A percentile compares a stretch with the other conserved stretches of the same genome.
phyloP scores from a whole-genome alignment of 1,140 invertebrate species.

The Caenorhabditis tropicalis region DNA sequence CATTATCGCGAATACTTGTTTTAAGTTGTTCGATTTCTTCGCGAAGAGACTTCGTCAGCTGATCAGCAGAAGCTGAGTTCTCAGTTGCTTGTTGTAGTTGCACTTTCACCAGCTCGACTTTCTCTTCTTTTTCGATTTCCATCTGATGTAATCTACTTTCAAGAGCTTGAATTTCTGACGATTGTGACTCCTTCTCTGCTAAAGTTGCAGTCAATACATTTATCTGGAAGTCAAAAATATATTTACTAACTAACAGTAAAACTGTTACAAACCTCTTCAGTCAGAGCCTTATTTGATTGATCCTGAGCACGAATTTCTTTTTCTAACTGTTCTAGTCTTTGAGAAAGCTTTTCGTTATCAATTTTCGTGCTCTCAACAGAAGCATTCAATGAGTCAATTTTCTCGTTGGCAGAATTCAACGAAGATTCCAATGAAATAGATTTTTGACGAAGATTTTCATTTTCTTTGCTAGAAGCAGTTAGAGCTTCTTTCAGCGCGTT shows the following conservation, averaged over 20 bases:
- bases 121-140: conserved; percentile 7
- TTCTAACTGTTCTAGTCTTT: neutral
- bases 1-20: neutral
- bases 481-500: neutral
- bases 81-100: neutral
- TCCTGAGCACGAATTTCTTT: neutral
- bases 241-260: neutral
- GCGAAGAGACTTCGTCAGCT: neutral
- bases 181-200: neutral
- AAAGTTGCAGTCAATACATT: neutral
- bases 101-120: neutral
- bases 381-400: neutral
- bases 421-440: neutral
- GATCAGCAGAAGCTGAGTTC: neutral
- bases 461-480: neutral
- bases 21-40: neutral
- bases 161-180: neutral
- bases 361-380: neutral
- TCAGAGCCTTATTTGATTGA: conserved; percentile 4
- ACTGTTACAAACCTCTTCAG: neutral
- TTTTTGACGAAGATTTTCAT: neutral
- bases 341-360: neutral
- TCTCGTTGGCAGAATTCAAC: neutral
- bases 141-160: neutral
- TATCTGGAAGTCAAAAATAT: conserved; percentile 2